Conservation (phyloP, 2,888 invertebrate species). For the Diplolepis rosae region DNA sequence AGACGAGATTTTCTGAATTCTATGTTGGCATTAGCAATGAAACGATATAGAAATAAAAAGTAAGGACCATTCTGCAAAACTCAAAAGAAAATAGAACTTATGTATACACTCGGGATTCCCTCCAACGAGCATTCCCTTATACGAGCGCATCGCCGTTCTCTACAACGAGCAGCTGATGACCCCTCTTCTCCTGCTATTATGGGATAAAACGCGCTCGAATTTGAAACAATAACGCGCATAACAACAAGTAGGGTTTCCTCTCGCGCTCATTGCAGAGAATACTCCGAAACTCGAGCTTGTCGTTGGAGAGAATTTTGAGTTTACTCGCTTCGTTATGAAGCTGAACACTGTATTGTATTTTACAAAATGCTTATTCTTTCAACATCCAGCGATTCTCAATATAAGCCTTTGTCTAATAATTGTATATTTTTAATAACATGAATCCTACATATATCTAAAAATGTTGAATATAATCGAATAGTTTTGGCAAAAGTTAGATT, state of each 20-base stretch:
- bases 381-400: slow-evolving; percentile 32
- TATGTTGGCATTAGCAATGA: background rate
- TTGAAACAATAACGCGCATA: too few relatives aligned
- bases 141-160: too few relatives aligned
- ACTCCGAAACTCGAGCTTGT: too few relatives aligned
- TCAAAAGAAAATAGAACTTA: background rate
- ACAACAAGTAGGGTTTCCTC: too few relatives aligned
- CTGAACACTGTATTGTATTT: slow-evolving; percentile 1
- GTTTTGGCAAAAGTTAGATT: background rate
- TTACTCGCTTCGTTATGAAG: slow-evolving; percentile 3
- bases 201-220: too few relatives aligned
- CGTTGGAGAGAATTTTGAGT: too few relatives aligned
- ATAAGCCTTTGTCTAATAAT: slow-evolving; percentile 35
- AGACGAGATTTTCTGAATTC: background rate
- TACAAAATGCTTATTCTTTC: background rate
- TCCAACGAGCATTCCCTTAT: too few relatives aligned
- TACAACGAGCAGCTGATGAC: too few relatives aligned
- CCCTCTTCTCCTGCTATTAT: too few relatives aligned
- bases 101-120: too few relatives aligned
- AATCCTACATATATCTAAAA: slow-evolving; percentile 30
- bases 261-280: too few relatives aligned
- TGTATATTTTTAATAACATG: slow-evolving; percentile 42
- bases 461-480: slow-evolving; percentile 34
- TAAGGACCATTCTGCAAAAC: background rate
- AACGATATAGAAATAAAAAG: slow-evolving; percentile 19